A percentile compares a stretch with the other conserved stretches of the same genome.
Evolutionary conservation across 2,113 vertebrate genomes (phyloP).

Genomic region (Athene cunicularia): DNA sequence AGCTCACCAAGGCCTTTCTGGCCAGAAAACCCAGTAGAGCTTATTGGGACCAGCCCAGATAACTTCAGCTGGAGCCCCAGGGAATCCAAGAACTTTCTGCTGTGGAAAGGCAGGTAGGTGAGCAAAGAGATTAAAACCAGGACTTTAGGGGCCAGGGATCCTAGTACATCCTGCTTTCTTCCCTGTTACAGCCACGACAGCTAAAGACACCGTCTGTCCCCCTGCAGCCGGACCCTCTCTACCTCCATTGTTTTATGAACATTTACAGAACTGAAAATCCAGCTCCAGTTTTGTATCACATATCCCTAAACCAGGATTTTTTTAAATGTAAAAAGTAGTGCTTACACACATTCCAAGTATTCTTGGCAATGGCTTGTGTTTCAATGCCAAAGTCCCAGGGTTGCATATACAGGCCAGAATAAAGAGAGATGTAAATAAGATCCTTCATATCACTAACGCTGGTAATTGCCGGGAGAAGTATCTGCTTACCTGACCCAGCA

Average conservation of each 20-base stretch:
- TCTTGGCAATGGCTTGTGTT: background rate
- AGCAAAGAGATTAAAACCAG: background rate
- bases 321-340: background rate
- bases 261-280: background rate
- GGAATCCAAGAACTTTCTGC: background rate
- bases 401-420: background rate
- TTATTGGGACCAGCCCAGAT: background rate
- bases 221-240: accelerated
- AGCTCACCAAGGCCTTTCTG: background rate
- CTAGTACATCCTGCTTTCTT: background rate
- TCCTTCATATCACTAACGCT: background rate
- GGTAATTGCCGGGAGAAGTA: background rate
- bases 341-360: background rate
- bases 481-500: background rate
- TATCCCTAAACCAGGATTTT: background rate
- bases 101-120: background rate
- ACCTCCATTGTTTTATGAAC: background rate
- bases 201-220: background rate
- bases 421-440: background rate
- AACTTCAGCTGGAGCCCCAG: background rate
- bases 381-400: background rate
- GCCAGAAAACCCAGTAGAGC: background rate
- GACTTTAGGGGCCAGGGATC: background rate
- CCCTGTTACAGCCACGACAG: background rate
- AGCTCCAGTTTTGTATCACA: background rate